Base-by-base conservation (phyloP, 1,140 invertebrate genomes). In the Dendroctonus valens region DNA sequence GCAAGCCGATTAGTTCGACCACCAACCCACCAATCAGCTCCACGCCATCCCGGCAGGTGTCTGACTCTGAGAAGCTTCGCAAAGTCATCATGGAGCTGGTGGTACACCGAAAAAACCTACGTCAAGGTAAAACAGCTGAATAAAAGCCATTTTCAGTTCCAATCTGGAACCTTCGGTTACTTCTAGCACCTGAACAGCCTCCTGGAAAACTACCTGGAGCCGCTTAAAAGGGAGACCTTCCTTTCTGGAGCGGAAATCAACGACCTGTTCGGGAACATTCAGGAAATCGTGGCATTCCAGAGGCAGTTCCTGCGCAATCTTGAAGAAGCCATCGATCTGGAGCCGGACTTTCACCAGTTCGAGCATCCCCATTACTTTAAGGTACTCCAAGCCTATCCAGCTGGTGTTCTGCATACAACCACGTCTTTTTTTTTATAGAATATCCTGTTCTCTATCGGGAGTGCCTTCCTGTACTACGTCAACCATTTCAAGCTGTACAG, bases 401-500 rank as follows among this genome's bases (percentile, higher is more conserved):
- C 5, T 0, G 38, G 11, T 55, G 0, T 40, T n/a, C 53, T 41
- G 0, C n/a, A 14, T 8, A 15, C 37, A 12, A 46, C 8, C 42
- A 5, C 12, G 6, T 38, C 5, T 55, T 55, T 39, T 39, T 89
- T 88, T n/a, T n/a, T n/a, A n/a, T n/a, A 98, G 95, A 93, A 94
- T 82, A 90, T 97, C 57, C 85, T 98, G 59, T 96, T 97, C 84
- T 94, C 94, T 58, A 90, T 98, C 78, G 95, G 94, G 76, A 96
- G 92, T 80, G 94, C 96, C 76, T 98, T 98, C 81, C 88, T 98
- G 69, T 96, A 93, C 82, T 97, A 98, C 79, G 95, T 97, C 75
- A 96, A 98, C 83, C 94, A 98, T 83, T 98, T 99, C 84, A 98
- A 98, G 82, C 86, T 98, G 68, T 99, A 99, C 83, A 97, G 94